Base-by-base conservation (phyloP, 2,113 vertebrate genomes). In the Ceyx cyanopectus region DNA sequence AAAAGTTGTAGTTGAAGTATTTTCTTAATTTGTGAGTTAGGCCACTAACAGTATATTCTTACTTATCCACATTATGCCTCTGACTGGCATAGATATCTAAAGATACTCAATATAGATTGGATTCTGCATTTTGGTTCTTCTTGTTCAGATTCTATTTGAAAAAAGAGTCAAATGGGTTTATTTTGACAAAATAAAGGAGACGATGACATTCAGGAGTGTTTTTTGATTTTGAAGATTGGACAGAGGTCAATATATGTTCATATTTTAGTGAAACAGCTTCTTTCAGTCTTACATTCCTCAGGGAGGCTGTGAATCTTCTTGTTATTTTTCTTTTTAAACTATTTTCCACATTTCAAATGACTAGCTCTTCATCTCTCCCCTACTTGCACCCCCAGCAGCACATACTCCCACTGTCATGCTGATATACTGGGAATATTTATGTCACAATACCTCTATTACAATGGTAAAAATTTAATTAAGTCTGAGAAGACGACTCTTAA, bases 1-100 rank as follows among this genome's bases (percentile, higher is more conserved):
- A 74, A 60, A 90, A 92, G 57, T 79, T 88, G 57, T 61, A 81
- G 53, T 14, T 86, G 74, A 88, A 94, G 22, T 32, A 65, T 87
- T 92, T 93, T 90, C 61, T 72, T 88, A 76, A 89, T 85, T 82
- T 84, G 48, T 2, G 7, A 94, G 73, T 72, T 10, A 81, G 51
- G 51, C 48, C 32, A 87, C 14, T 75, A 61, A 26, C n/a, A 62
- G 30, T 41, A 73, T 45, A 79, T 61, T 85, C 54, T 85, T 79
- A 45, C 23, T 92, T 75, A 91, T 11, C 27, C 22, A 69, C 15
- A 41, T 17, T 30, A 62, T 50, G 72, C 22, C 43, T 58, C 21
- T 1, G 0, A 89, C 70, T 37, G 37, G 37, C 37, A 37, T 37
- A 37, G 37, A 37, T 37, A 37, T 37, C 37, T 63, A 77, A 32